Evolutionary conservation across 23 tunicate genomes (phyloP).

Genomic region (Oikopleura vanhoeffeni): DNA sequence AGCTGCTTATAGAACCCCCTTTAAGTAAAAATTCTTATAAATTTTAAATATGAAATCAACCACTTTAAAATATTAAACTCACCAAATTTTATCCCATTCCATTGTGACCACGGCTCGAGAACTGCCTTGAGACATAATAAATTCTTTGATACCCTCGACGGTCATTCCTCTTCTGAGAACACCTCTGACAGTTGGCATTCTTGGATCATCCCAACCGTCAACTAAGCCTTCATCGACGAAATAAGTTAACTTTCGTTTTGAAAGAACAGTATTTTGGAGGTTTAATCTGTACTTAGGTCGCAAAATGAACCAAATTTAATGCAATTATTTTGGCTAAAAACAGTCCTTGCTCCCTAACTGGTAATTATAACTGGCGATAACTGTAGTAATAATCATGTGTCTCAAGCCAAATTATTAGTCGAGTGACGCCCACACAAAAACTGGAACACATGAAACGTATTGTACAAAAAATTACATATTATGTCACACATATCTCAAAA

Average conservation of each 20-base stretch:
- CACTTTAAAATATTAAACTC: constrained; percentile 66
- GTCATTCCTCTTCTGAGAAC: constrained; percentile 92
- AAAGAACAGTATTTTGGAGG: constrained; percentile 82
- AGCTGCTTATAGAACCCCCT: no score
- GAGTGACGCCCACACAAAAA: no score
- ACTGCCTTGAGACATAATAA: constrained; percentile 81
- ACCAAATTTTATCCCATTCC: constrained; percentile 99
- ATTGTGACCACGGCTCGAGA: constrained; percentile 77
- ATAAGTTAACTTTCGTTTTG: constrained; percentile 76
- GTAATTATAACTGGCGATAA: no score
- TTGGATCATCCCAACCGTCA: constrained; percentile 99
- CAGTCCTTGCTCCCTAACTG: no score
- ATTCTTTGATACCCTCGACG: constrained; percentile 66
- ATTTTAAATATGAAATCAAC: constrained; percentile 21
- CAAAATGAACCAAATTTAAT: constrained; percentile 3
- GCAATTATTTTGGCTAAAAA: not conserved
- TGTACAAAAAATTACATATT: no score
- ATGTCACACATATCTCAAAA: no score
- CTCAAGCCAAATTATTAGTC: no score
- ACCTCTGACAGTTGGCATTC: constrained; percentile 93
- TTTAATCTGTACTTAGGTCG: constrained; percentile 82
- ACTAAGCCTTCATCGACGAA: constrained; percentile 70
- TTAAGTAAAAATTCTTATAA: no score
- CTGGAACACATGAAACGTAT: no score
- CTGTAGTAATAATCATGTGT: no score